Base-by-base conservation (phyloP, 2,797 vertebrate species). In the Lutjanus campechanus region DNA sequence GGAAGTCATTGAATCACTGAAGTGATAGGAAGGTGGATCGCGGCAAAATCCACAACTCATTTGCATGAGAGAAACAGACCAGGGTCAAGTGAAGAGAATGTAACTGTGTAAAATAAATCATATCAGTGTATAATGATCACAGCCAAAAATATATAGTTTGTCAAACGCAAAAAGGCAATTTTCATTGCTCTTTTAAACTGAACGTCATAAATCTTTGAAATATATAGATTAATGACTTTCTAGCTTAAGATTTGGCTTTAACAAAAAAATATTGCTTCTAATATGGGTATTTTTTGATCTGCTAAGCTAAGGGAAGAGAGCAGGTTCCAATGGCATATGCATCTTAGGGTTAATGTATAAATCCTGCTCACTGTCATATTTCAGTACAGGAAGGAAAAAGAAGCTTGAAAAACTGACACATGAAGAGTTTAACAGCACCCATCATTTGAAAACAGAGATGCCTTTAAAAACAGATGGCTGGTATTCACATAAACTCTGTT, bases 351-450 rank as follows among this genome's bases (percentile, higher is more conserved):
- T 55, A 61, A 29, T 55, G 16, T 55, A 11, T 19, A 44, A 56
- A 72, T 72, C 2, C 5, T 4, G 61, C 17, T 36, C 22, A 0
- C 25, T 44, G 20, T 25, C 40, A 59, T 58, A 68, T 16, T n/a
- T 74, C 46, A 64, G 1, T 53, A 20, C 12, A 55, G 40, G 5
- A 46, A 51, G 11, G 11, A 58, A 62, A 12, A 65, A 1, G 50
- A 55, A 56, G 29, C 41, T 49, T n/a, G 19, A 47, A 66, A 19
- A 74, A 70, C 15, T 70, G 7, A 60, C 15, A 75, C 50, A 54
- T 68, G 4, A 49, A n/a, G 36, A 69, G 5, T 49, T 59, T 36
- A 36, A 36, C 29, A 4, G 0, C 5, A 25, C 8, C 7, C 7
- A 43, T 63, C 10, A 53, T 59, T 61, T 74, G 5, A 56, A 69